These are phyloP conservation scores for Drosophila anomalipes DNA, from an alignment of 2,888 invertebrate species.

Conservation along the genomic window DNA sequence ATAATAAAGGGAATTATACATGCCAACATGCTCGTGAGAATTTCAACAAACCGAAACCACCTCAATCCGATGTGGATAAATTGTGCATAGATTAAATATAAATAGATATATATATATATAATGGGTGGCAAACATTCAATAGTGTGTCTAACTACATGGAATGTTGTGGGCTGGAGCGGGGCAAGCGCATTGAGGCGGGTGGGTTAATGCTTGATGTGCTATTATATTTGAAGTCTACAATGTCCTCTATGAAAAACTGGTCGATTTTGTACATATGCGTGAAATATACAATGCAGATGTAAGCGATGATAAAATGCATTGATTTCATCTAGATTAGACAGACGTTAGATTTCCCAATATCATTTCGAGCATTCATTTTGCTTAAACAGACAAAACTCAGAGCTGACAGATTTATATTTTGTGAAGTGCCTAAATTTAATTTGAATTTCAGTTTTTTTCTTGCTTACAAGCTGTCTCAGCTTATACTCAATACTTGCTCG, in stretches of 20 bases:
- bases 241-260: neutral
- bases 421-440: neutral
- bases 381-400: neutral
- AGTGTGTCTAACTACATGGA: constrained; percentile 25
- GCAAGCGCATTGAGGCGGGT: neutral
- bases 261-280: neutral
- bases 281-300: constrained; percentile 7
- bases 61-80: constrained; percentile 16
- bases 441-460: neutral
- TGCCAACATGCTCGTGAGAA: constrained; percentile 41
- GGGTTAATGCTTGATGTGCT: constrained; percentile 1
- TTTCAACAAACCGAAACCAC: constrained; percentile 25
- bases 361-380: neutral
- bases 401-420: neutral
- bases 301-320: neutral
- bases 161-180: neutral
- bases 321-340: neutral
- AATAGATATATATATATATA: neutral
- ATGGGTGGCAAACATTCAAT: constrained; percentile 3
- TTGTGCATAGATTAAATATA: constrained; percentile 16
- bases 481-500: neutral
- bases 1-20: constrained; percentile 5
- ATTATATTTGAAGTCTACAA: constrained; percentile 12
- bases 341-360: neutral
- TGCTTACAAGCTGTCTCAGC: neutral